Evolutionary conservation across 1,140 invertebrate species (phyloP).

Genomic region (Drosophila albomicans): DNA sequence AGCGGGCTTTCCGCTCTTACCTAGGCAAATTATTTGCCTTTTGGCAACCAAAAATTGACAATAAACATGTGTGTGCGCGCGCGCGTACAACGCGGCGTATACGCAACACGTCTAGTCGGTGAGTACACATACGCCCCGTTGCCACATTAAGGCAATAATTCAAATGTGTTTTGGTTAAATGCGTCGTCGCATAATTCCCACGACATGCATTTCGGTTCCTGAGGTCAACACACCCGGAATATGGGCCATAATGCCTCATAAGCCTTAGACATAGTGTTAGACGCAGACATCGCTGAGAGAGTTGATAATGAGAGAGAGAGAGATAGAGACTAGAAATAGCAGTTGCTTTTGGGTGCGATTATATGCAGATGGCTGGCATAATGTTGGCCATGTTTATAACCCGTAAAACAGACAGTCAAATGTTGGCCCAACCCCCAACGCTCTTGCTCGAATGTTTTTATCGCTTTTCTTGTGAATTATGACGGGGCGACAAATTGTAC

Average conservation of each 20-base stretch:
- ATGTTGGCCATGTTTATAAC: constrained; percentile 34
- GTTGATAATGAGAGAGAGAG: background rate
- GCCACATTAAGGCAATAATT: constrained; percentile 40
- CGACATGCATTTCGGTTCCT: constrained; percentile 49
- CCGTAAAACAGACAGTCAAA: constrained; percentile 25
- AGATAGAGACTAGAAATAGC: background rate
- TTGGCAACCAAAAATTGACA: constrained; percentile 10
- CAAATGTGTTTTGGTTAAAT: constrained; percentile 60
- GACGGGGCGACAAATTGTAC: constrained; percentile 37
- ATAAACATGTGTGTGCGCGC: background rate
- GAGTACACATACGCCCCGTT: constrained; percentile 21
- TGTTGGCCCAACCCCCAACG: background rate
- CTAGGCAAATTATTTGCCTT: constrained; percentile 11
- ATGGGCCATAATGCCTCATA: constrained; percentile 44
- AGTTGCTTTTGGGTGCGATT: background rate
- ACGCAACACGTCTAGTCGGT: constrained; percentile 3
- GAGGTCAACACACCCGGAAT: constrained; percentile 56
- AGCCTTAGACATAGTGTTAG: constrained; percentile 1
- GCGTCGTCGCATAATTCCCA: constrained; percentile 54
- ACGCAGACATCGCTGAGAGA: background rate
- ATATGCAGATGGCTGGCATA: constrained; percentile 19
- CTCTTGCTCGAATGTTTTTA: background rate
- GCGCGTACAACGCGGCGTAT: constrained; percentile 20
- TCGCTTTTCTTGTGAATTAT: constrained; percentile 25
- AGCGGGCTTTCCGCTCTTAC: background rate